Evolutionary conservation across 1,140 invertebrate species (phyloP).

Genomic region (Augochlora pura): DNA sequence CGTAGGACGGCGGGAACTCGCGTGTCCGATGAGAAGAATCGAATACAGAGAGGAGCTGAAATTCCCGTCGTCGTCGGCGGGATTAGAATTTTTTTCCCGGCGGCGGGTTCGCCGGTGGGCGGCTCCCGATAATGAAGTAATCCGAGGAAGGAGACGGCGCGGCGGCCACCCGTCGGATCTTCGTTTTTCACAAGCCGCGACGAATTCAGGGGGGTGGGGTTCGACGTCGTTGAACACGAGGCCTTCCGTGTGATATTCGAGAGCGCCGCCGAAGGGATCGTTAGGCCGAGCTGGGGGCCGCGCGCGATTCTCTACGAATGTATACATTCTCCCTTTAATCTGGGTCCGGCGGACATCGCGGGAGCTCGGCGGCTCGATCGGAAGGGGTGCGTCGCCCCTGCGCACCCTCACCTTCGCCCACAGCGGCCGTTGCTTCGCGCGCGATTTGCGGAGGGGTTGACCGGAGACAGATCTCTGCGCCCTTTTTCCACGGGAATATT

Average conservation of each 20-base stretch:
- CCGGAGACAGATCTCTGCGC: no score
- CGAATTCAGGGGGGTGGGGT: slow-evolving; percentile 40
- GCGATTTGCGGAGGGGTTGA: neutral
- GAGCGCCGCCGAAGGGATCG: slow-evolving; percentile 64
- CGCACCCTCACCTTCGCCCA: neutral
- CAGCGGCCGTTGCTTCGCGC: neutral
- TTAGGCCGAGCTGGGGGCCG: slow-evolving; percentile 49
- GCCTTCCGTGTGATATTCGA: slow-evolving; percentile 58
- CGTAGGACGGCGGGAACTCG: no score
- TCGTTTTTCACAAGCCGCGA: slow-evolving; percentile 35
- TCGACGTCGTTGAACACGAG: slow-evolving; percentile 37
- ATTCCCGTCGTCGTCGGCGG: neutral
- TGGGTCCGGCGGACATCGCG: neutral
- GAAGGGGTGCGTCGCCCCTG: neutral
- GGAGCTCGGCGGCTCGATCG: neutral
- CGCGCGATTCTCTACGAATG: slow-evolving; percentile 40
- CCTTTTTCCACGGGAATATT: no score
- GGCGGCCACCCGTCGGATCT: slow-evolving; percentile 15
- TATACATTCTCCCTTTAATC: slow-evolving; percentile 55
- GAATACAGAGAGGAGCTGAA: slow-evolving; percentile 18
- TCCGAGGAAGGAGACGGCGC: slow-evolving; percentile 51
- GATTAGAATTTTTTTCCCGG: slow-evolving; percentile 8
- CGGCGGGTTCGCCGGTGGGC: slow-evolving; percentile 20
- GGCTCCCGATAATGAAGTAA: slow-evolving; percentile 62
- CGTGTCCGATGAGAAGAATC: neutral